Evolutionary conservation across 2,888 invertebrate species (phyloP).

Genomic region (Cecidostiba fungosa): DNA sequence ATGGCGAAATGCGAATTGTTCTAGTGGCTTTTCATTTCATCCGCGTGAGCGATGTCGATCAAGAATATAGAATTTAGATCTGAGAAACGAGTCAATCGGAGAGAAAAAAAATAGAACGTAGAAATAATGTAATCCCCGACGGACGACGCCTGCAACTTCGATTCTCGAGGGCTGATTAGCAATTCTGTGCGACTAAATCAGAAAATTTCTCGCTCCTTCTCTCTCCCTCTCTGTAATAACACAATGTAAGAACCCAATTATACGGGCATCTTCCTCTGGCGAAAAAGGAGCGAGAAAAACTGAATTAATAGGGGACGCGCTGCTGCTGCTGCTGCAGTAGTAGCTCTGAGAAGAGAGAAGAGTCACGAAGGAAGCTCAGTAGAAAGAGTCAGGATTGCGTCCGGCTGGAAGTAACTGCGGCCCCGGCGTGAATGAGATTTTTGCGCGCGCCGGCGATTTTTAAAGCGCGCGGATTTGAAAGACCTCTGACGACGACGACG

Average conservation of each 20-base stretch:
- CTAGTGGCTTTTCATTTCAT: too few relatives aligned
- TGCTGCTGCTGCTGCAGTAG: background rate
- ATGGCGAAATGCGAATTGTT: background rate
- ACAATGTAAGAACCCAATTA: slow-evolving; percentile 33
- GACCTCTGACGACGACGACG: slow-evolving; percentile 9
- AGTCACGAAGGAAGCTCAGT: slow-evolving; percentile 8
- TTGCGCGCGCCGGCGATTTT: slow-evolving; percentile 46
- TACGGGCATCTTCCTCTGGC: background rate
- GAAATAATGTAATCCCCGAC: background rate
- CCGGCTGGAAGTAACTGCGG: slow-evolving; percentile 44
- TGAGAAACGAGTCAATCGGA: background rate
- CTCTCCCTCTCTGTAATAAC: background rate
- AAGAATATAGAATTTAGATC: too few relatives aligned
- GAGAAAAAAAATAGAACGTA: background rate
- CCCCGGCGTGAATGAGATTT: slow-evolving; percentile 49
- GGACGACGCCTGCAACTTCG: background rate
- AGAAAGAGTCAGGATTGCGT: slow-evolving; percentile 57
- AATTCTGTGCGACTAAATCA: background rate
- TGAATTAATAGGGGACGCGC: slow-evolving; percentile 14
- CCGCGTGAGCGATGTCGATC: too few relatives aligned
- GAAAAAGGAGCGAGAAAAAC: background rate
- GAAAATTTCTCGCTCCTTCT: background rate
- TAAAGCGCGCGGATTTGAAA: slow-evolving; percentile 30
- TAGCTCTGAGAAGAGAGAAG: background rate
- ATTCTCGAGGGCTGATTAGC: background rate